phyloP scores from a whole-genome alignment of 2,797 vertebrate species.

The Salarias fasciatus region DNA sequence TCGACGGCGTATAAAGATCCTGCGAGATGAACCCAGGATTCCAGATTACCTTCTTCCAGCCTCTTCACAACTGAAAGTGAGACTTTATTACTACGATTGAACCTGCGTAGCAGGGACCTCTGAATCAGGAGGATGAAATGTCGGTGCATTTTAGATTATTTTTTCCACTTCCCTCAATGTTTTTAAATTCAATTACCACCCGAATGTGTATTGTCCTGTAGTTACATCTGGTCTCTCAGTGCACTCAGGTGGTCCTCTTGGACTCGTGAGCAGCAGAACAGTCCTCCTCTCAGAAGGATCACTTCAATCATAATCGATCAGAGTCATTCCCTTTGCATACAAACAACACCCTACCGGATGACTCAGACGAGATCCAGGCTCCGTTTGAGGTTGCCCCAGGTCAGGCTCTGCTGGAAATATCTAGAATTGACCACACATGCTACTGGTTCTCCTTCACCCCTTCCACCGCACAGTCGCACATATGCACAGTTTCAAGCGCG shows the following conservation, averaged over 20 bases:
- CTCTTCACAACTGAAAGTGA: too few relatives aligned
- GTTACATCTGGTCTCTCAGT: conserved; percentile 34
- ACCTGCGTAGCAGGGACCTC: too few relatives aligned
- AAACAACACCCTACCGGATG: conserved; percentile 47
- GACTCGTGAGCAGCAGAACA: conserved; percentile 50
- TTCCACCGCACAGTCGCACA: conserved; percentile 42
- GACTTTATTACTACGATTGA: too few relatives aligned
- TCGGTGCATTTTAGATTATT: conserved; percentile 14
- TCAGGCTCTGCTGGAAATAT: conserved; percentile 74
- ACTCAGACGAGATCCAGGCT: conserved; percentile 75
- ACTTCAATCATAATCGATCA: conserved; percentile 59
- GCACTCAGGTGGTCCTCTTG: conserved; percentile 65
- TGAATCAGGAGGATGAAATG: too few relatives aligned
- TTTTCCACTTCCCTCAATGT: background rate
- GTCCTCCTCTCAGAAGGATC: conserved; percentile 44
- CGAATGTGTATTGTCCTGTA: conserved; percentile 20
- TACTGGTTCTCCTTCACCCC: conserved; percentile 66
- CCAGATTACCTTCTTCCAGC: too few relatives aligned
- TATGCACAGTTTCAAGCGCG: conserved; percentile 32
- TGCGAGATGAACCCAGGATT: too few relatives aligned
- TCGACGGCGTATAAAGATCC: too few relatives aligned
- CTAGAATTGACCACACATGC: conserved; percentile 78
- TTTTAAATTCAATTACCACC: conserved; percentile 15
- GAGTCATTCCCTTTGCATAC: conserved; percentile 44
- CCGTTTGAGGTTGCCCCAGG: conserved; percentile 68